Evolutionary conservation across 1,140 invertebrate genomes (phyloP), one percentile per base, ranked within the genome.

Genomic region (Lordiphosa mommai): DNA sequence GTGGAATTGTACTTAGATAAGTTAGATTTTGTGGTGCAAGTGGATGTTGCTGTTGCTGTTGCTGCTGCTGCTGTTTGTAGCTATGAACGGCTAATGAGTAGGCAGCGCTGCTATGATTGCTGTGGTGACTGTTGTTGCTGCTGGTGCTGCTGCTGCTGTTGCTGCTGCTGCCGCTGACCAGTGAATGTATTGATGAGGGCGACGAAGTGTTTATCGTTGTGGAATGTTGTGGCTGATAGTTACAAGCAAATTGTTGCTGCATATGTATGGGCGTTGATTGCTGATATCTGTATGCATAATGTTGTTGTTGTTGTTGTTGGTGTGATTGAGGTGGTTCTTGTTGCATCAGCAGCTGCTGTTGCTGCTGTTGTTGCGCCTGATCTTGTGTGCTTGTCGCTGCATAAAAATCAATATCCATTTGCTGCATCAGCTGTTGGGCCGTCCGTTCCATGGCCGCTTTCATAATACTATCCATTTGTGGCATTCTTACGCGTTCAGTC

Each of bases 141-240:
- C 9, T 52, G 38, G 32, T 52, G 38, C 14, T 51, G 34, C 27
- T 60, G 47, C 10, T 47, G 7, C 9, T 56, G 58, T 8, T 59
- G 41, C 20, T 60, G 67, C 13, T 52, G 46, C 4, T 9, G 36
- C 5, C 43, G 57, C 63, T 74, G 43, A 43, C 58, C 71, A 74
- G 51, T 51, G 55, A 71, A 71, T 68, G 72, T 53, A 57, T 56
- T 58, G 76, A 76, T 84, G 72, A 72, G 47, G 67, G 77, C 77
- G 67, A 82, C 80, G 63, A 76, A 27, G 66, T 48, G 46, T 61
- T 36, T 9, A 38, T 20, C 48, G 49, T 73, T 38, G 65, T 82
- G 71, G 66, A 82, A 82, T 80, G 76, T 68, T 37, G 65, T 56
- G 49, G 50, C 65, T 82, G 71, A 71, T 76, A 56, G 43, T 71